Percentiles rank a stretch among this genome's conserved stretches.
Evolutionary conservation across 2,113 vertebrate genomes (phyloP).

Genomic region (Siniperca chuatsi): DNA sequence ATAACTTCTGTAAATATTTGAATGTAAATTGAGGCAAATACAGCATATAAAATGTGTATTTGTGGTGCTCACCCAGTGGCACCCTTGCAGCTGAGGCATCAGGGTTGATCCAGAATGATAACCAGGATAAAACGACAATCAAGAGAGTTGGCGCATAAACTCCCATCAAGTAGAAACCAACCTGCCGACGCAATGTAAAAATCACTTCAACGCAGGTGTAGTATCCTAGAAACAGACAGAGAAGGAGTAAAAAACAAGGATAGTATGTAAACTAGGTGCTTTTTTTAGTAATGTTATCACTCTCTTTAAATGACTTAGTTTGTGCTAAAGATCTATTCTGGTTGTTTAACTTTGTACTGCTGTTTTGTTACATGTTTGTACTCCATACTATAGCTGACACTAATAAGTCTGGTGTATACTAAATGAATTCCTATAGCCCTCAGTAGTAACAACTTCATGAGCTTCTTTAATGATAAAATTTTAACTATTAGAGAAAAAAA

Average conservation of each 20-base stretch:
- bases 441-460: no score
- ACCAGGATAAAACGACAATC: conserved; percentile 96
- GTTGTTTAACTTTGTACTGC: no score
- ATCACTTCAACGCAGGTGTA: conserved; percentile 98
- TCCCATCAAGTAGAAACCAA: conserved; percentile 98
- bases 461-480: no score
- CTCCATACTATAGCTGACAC: no score
- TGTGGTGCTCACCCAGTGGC: conserved; percentile 88
- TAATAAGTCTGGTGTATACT: no score
- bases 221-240: conserved; percentile 86
- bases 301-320: no score
- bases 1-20: background rate
- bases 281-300: no score
- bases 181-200: conserved; percentile 94
- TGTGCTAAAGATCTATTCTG: no score
- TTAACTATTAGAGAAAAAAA: no score
- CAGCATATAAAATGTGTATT: conserved; percentile 51
- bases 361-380: no score
- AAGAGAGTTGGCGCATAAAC: conserved; percentile 96
- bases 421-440: no score
- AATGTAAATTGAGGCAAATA: background rate
- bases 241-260: background rate
- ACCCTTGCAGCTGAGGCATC: conserved; percentile 97
- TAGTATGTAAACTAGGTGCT: no score
- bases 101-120: conserved; percentile 99